A percentile compares a stretch with the other conserved stretches of the same genome.
phyloP scores from a whole-genome alignment of 1,140 invertebrate genomes.

The Meteorus sp. region DNA sequence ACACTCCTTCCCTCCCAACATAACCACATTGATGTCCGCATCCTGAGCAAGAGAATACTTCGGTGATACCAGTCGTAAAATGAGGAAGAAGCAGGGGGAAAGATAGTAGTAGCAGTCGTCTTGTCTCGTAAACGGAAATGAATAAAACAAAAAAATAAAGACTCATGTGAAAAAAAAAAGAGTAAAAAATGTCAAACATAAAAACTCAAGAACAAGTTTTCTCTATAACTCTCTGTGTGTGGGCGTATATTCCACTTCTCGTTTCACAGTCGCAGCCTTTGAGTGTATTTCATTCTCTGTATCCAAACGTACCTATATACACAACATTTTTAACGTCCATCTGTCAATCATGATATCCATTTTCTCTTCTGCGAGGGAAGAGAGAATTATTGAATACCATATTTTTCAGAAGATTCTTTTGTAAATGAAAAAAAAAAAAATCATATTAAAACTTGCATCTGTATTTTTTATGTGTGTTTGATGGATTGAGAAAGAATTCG shows the following conservation, averaged over 20 bases:
- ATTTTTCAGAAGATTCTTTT: neutral
- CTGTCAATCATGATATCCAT: too few relatives aligned
- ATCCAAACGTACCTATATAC: neutral
- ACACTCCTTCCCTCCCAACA: neutral
- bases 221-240: constrained; percentile 33
- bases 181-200: constrained; percentile 42
- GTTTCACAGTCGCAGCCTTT: neutral
- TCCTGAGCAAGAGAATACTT: constrained; percentile 38
- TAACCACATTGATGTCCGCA: constrained; percentile 17
- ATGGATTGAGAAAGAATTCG: too few relatives aligned
- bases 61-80: constrained; percentile 50
- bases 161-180: too few relatives aligned
- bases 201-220: constrained; percentile 45
- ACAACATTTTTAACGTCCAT: too few relatives aligned
- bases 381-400: too few relatives aligned
- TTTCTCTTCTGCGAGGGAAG: too few relatives aligned
- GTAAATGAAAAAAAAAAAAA: constrained; percentile 5
- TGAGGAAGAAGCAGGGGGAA: constrained; percentile 37
- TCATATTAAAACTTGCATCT: too few relatives aligned
- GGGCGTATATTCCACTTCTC: constrained; percentile 38
- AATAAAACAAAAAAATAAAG: constrained; percentile 43
- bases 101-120: too few relatives aligned
- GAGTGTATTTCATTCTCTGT: neutral
- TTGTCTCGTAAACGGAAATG: constrained; percentile 42
- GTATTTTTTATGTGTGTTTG: too few relatives aligned